phyloP scores from a whole-genome alignment of 2,113 vertebrate species.

The Ancistrus triradiatus region DNA sequence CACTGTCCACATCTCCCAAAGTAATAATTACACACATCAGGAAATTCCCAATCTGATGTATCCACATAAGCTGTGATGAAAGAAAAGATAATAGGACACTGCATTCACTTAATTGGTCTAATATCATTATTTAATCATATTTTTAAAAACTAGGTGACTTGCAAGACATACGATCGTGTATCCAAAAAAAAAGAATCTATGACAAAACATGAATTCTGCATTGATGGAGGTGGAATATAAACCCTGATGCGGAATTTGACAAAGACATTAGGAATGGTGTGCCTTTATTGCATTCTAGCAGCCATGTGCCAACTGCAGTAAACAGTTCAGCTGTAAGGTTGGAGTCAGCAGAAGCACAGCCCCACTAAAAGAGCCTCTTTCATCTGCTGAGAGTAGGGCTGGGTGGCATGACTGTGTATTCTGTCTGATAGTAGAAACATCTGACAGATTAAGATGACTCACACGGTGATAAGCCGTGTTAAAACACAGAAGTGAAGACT shows the following conservation, averaged over 20 bases:
- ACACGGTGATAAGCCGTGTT: too few relatives aligned
- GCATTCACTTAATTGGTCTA: too few relatives aligned
- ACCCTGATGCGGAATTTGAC: background rate
- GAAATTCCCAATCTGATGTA: slow-evolving; percentile 89
- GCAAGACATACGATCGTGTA: too few relatives aligned
- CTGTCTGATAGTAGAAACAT: too few relatives aligned
- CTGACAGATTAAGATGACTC: too few relatives aligned
- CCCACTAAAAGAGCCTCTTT: background rate
- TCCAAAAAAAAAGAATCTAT: background rate
- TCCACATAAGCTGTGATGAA: slow-evolving; percentile 70
- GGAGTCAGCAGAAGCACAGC: background rate
- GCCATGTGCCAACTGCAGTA: slow-evolving; percentile 4
- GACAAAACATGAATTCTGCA: background rate
- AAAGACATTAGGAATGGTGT: background rate
- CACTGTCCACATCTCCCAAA: slow-evolving; percentile 90
- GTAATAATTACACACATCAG: slow-evolving; percentile 91
- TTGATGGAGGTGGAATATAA: background rate
- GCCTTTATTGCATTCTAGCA: background rate
- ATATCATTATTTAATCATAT: too few relatives aligned
- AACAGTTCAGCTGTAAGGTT: background rate
- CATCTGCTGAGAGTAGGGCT: background rate
- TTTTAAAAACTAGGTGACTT: too few relatives aligned
- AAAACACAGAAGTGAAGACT: too few relatives aligned
- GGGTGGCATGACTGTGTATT: too few relatives aligned
- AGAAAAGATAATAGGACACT: background rate